These are phyloP conservation scores for Thelaira solivaga DNA, from an alignment of 2,888 invertebrate genomes.

Conservation along the genomic window DNA sequence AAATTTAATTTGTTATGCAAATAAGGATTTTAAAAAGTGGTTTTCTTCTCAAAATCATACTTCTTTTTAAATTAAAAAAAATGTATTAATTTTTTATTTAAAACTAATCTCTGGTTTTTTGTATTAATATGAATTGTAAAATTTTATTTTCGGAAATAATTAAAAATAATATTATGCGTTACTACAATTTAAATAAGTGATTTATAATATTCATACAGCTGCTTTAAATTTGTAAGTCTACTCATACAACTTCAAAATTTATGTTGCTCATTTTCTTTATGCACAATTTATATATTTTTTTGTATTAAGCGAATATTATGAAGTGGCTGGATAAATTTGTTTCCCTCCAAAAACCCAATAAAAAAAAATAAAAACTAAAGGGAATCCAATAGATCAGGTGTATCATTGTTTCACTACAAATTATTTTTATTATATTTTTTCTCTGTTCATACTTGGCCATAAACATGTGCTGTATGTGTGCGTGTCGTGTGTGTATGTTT, in stretches of 20 bases:
- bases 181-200: constrained; percentile 7
- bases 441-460: constrained; percentile 15
- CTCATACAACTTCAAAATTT: not conserved
- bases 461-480: constrained; percentile 57
- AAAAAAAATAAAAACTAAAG: not conserved
- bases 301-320: not conserved
- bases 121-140: too few relatives aligned
- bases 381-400: constrained; percentile 53
- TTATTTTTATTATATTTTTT: not conserved
- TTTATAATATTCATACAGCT: constrained; percentile 23
- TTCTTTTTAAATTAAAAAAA: too few relatives aligned
- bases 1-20: too few relatives aligned
- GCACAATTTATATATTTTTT: too few relatives aligned
- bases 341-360: constrained; percentile 41
- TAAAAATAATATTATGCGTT: too few relatives aligned
- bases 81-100: too few relatives aligned
- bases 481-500: too few relatives aligned
- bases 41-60: too few relatives aligned
- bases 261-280: constrained; percentile 2
- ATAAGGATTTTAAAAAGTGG: too few relatives aligned
- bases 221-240: not conserved
- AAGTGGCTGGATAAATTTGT: constrained; percentile 5
- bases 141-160: too few relatives aligned
- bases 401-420: constrained; percentile 10
- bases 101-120: too few relatives aligned